Percentiles rank a stretch among this genome's conserved stretches.
phyloP scores from a whole-genome alignment of 2,113 vertebrate genomes.

The Progne subis region DNA sequence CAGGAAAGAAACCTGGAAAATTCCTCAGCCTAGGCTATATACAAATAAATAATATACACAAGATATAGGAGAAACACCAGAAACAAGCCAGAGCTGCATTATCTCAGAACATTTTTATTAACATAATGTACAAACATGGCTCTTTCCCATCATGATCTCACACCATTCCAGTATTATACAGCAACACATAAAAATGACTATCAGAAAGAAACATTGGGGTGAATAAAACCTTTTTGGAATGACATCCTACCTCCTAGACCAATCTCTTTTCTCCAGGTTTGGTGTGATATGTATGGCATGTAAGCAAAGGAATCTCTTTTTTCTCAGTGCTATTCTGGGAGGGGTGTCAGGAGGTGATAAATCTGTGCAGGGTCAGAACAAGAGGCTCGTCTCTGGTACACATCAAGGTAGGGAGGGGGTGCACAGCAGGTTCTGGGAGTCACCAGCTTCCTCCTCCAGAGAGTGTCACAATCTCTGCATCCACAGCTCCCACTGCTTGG shows the following conservation, averaged over 20 bases:
- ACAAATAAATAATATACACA: background rate
- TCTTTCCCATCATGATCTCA: conserved; percentile 10
- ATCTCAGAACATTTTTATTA: conserved; percentile 58
- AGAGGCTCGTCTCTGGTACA: background rate
- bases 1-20: background rate
- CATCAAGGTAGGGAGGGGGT: fast-evolving
- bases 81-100: conserved; percentile 5
- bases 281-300: conserved; percentile 24
- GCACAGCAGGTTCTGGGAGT: background rate
- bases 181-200: conserved; percentile 50
- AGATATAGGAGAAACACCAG: background rate
- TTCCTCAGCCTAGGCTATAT: background rate
- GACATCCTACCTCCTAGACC: background rate
- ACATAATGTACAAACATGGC: background rate
- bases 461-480: background rate
- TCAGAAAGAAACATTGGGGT: background rate
- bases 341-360: background rate
- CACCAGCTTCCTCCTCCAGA: background rate
- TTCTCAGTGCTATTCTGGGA: background rate
- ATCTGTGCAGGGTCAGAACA: background rate
- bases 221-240: conserved; percentile 13
- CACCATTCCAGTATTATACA: conserved; percentile 5
- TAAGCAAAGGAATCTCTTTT: background rate
- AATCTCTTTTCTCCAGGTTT: conserved; percentile 9
- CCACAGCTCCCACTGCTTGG: background rate